Evolutionary conservation across 2,888 invertebrate species (phyloP).

Genomic region (Drosophila ustulata): DNA sequence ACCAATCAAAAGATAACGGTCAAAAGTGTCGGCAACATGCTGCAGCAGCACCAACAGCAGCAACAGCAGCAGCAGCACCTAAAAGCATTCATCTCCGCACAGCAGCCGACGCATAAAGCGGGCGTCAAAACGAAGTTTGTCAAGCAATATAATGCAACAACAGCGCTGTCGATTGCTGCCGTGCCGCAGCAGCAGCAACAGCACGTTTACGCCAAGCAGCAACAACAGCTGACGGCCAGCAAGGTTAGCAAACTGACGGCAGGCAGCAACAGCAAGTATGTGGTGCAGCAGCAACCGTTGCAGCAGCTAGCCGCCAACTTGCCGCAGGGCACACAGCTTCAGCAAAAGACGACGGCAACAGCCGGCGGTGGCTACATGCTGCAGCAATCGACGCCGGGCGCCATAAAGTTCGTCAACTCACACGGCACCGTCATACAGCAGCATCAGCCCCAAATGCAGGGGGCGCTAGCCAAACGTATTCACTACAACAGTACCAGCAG

Average conservation of each 20-base stretch:
- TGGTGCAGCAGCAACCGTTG: constrained; percentile 74
- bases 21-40: constrained; percentile 71
- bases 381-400: constrained; percentile 56
- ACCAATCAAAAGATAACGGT: constrained; percentile 68
- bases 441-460: constrained; percentile 64
- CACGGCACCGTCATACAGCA: constrained; percentile 84
- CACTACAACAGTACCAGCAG: constrained; percentile 63
- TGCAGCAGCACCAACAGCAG: constrained; percentile 74
- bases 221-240: constrained; percentile 62
- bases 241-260: constrained; percentile 75
- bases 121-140: constrained; percentile 80
- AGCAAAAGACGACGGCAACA: constrained; percentile 71
- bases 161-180: constrained; percentile 63
- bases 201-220: constrained; percentile 53
- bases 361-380: constrained; percentile 55
- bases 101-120: constrained; percentile 61
- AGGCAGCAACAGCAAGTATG: constrained; percentile 66
- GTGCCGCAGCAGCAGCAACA: constrained; percentile 66
- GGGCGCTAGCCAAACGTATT: constrained; percentile 46
- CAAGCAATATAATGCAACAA: constrained; percentile 79
- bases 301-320: constrained; percentile 73
- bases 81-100: constrained; percentile 70
- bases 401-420: constrained; percentile 85
- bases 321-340: constrained; percentile 82
- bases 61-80: constrained; percentile 70